Conservation (phyloP, 2,888 invertebrate species). For the Criorhina ranunculi region DNA sequence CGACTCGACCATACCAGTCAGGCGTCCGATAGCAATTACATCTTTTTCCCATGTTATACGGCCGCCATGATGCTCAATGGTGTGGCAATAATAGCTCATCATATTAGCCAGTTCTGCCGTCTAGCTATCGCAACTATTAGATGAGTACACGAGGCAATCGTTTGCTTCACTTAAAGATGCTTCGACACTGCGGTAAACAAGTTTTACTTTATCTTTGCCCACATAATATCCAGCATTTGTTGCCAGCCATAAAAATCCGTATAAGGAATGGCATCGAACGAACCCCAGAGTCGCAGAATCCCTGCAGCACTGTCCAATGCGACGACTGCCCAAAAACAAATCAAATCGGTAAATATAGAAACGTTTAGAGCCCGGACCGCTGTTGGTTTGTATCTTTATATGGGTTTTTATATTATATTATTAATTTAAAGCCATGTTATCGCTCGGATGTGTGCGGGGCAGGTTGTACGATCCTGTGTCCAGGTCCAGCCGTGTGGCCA, state of each 20-base stretch:
- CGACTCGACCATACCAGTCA: conserved; percentile 25
- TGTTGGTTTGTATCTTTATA: conserved; percentile 63
- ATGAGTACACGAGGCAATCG: conserved; percentile 50
- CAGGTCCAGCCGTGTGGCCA: conserved; percentile 37
- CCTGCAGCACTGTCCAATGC: conserved; percentile 37
- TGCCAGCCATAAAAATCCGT: conserved; percentile 61
- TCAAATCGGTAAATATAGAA: conserved; percentile 65
- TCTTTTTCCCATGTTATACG: conserved; percentile 67
- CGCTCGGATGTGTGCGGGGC: conserved; percentile 44
- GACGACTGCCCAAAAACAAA: conserved; percentile 61
- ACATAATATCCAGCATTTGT: conserved; percentile 54
- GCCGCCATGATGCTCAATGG: conserved; percentile 73
- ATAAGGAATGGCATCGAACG: conserved; percentile 62
- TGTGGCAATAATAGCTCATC: conserved; percentile 75
- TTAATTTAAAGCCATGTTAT: conserved; percentile 75
- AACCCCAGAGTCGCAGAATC: conserved; percentile 42
- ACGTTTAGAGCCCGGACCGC: conserved; percentile 61
- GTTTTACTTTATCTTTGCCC: conserved; percentile 63
- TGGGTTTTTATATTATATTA: conserved; percentile 73
- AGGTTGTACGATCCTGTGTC: conserved; percentile 7
- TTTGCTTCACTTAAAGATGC: conserved; percentile 49
- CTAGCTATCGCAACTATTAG: conserved; percentile 57
- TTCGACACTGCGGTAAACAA: conserved; percentile 57
- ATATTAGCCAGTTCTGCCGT: conserved; percentile 54
- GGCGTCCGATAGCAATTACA: conserved; percentile 60